Evolutionary conservation across 1,140 invertebrate species (phyloP).

Genomic region (Reticulitermes speratus): DNA sequence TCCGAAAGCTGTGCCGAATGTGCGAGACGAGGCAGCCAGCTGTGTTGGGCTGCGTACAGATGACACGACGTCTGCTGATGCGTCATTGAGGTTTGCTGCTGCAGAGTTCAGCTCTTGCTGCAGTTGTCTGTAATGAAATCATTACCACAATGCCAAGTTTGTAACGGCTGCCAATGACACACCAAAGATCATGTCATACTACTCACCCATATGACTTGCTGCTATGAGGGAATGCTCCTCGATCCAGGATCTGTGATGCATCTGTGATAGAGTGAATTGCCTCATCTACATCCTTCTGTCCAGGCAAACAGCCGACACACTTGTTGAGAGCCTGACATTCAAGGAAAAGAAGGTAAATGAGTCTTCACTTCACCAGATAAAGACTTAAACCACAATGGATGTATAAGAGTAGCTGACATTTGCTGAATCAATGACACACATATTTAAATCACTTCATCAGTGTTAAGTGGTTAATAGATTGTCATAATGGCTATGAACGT

Average conservation of each 20-base stretch:
- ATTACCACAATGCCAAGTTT: neutral
- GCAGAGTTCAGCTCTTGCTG: constrained; percentile 82
- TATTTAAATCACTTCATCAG: neutral
- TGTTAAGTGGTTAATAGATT: no score
- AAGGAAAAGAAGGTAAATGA: constrained; percentile 24
- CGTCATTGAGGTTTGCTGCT: constrained; percentile 78
- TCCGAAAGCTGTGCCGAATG: constrained; percentile 73
- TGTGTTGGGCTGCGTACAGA: constrained; percentile 66
- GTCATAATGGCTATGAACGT: no score
- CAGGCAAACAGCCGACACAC: constrained; percentile 79
- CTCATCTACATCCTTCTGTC: constrained; percentile 85
- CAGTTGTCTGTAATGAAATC: constrained; percentile 60
- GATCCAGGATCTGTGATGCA: constrained; percentile 69
- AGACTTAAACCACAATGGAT: neutral
- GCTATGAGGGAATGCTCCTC: constrained; percentile 68
- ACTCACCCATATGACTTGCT: constrained; percentile 69
- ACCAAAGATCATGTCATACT: neutral
- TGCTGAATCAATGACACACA: neutral
- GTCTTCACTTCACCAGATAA: neutral
- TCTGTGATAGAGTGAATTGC: constrained; percentile 80
- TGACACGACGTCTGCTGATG: constrained; percentile 76
- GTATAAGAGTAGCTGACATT: neutral
- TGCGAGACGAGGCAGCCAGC: constrained; percentile 69
- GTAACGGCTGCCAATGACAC: neutral
- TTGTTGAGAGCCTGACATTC: constrained; percentile 54